Conservation (phyloP, 2,888 invertebrate species). For the Eilema caniola region DNA sequence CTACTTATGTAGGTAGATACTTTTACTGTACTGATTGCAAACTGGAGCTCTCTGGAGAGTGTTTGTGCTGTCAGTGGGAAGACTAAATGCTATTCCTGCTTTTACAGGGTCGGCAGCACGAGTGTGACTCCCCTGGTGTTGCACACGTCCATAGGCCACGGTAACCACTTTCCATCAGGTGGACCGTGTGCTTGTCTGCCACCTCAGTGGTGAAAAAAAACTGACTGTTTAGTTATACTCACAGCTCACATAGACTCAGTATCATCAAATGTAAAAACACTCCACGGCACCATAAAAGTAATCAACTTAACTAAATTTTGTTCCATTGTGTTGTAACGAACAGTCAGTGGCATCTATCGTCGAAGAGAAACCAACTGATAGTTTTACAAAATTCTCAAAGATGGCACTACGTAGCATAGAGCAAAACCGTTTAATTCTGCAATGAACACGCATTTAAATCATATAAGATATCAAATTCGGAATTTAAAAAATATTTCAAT, state of each 20-base stretch:
- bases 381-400: constrained; percentile 30
- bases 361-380: constrained; percentile 37
- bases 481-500: neutral
- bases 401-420: neutral
- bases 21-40: neutral
- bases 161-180: too few species aligned
- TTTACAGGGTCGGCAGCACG: too few species aligned
- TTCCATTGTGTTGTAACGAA: neutral
- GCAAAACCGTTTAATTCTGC: neutral
- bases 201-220: too few species aligned
- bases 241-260: too few species aligned
- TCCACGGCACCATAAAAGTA: neutral
- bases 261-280: neutral
- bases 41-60: neutral
- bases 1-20: too few species aligned
- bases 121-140: too few species aligned
- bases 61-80: too few species aligned
- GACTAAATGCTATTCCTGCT: too few species aligned
- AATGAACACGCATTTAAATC: neutral
- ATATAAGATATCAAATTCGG: neutral
- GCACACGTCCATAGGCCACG: too few species aligned
- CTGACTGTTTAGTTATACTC: too few species aligned
- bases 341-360: constrained; percentile 42
- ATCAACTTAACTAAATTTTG: neutral
- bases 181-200: too few species aligned